Base-by-base conservation (phyloP, 1,140 invertebrate genomes). In the Tetramorium alpestre region DNA sequence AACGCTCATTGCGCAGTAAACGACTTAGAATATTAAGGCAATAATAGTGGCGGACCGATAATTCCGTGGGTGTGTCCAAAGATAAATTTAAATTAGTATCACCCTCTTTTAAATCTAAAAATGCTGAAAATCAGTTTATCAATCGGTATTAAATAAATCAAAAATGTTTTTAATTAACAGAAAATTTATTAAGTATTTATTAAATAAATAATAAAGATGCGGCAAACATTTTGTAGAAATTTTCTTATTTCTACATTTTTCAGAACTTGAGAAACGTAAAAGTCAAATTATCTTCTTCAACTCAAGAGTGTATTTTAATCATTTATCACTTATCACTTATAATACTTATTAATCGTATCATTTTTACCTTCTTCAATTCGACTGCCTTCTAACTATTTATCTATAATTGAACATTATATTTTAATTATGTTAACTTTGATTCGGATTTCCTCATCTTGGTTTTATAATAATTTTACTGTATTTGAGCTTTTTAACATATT, bases 1-100 rank as follows among this genome's bases (percentile, higher is more conserved):
- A 84, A 84, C 41, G n/a, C 69, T 84, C 58, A 84, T 84, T 84
- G 69, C 56, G 28, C 41, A 47, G n/a, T 73, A 84, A 84, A 84
- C 41, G 80, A 75, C 54, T 84, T 18, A 28, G 80, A 84, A 75
- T 84, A 84, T 84, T 75, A 75, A 75, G 18, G 80, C 41, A 73
- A 84, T 60, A 73, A 73, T 84, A n/a, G 54, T n/a, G 33, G 11
- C 13, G 25, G 1, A 33, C 25, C 38, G 22, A 82, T 84, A 84
- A 73, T 75, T 62, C 7, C n/a, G 8, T 3, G 1, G 41, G 8
- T 18, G 44, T 13, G 28, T 33, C 13, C 11, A 18, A 54, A 54
- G 25, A 2, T 47, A 49, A 33, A 7, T 22, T 56, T 56, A 41
- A 81, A 81, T 60, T 18, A 33, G 38, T 22, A 13, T 33, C 25